Evolutionary conservation across 2,113 vertebrate genomes (phyloP), one percentile per base, ranked within the genome.

Genomic region (Bagarius yarrelli): DNA sequence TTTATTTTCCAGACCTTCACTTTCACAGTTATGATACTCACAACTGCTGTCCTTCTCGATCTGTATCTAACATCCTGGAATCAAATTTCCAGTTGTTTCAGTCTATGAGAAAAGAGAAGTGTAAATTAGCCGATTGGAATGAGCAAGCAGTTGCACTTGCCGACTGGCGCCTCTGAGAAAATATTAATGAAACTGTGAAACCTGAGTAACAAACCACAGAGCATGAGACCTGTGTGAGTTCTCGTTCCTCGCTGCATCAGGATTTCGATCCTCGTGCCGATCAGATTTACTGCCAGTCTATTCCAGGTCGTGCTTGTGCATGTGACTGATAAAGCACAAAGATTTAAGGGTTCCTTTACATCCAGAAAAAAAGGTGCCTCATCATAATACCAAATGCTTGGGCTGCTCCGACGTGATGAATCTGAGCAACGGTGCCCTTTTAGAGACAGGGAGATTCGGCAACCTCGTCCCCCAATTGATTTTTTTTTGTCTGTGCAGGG

Each of bases 251-350:
- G 19, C 60, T 44, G 55, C 61, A 77, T 77, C 44, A 27, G 78
- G 86, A 91, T 91, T 91, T 91, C 89, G 81, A 84, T 78, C 85
- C 57, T 8, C 83, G 84, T 87, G 86, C 84, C 82, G 86, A 89
- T 88, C 87, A 89, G 89, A 91, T 90, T 90, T 89, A 91, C 87
- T 23, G 40, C 87, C 87, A 88, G 83, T 71, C 55, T 18, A 83
- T 83, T 86, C 79, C 85, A 83, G 87, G 64, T 89, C 83, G 85
- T 74, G 52, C 69, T 76, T 85, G 83, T 87, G 85, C 80, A 78
- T 83, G 82, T 85, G 85, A 78, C 56, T 44, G 79, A 88, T 90
- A 91, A 90, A 92, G 88, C 87, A 34, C 63, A 66, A 81, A 53
- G 86, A 86, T 60, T 76, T 79, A 76, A 80, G 56, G 74, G n/a